These are phyloP conservation scores for fruit fly (Drosophila melanogaster) DNA, from an alignment of 1,140 invertebrate genomes.

Conservation along the genomic window Release_6_plus_ISO1_MT NT_037436.4:12931001-12931500, in stretches of 20 bases:
- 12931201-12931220: conserved; percentile 9
- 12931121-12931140: neutral
- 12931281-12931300: conserved; percentile 44
- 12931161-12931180: neutral
- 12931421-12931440: conserved; percentile 55
- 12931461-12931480: conserved; percentile 53
- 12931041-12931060: too few relatives aligned
- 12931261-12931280: conserved; percentile 16
- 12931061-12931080: too few relatives aligned
- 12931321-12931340: conserved; percentile 23
- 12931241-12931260: conserved; percentile 43
- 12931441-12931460: conserved; percentile 67
- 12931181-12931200: conserved; percentile 21
- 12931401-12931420: conserved; percentile 66
- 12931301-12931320: conserved; percentile 55
- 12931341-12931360: conserved; percentile 45
- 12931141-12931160: neutral
- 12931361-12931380: conserved; percentile 78
- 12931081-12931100: too few relatives aligned
- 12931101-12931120: too few relatives aligned
- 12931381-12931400: conserved; percentile 76
- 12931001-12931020: too few relatives aligned
- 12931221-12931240: conserved; percentile 33
- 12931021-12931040: too few relatives aligned
- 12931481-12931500: conserved; percentile 17